Evolutionary conservation across 2,113 vertebrate genomes (phyloP).

Genomic region (Polyodon spathula): DNA sequence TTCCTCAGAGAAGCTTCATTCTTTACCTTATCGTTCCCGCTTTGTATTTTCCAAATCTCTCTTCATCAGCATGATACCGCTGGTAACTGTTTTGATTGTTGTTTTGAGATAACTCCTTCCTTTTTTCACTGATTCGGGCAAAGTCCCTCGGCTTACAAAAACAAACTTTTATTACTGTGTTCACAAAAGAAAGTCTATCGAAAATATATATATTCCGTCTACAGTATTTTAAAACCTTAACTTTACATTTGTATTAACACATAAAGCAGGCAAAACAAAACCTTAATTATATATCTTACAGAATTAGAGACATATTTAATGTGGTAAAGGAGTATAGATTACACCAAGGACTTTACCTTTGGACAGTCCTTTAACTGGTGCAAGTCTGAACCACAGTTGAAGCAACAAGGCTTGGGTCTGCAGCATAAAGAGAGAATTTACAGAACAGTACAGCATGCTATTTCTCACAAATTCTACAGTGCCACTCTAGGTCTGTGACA

Average conservation of each 20-base stretch:
- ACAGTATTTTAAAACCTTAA: not conserved
- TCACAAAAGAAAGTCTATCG: not conserved
- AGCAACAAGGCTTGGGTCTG: conserved; percentile 86
- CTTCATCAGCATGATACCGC: conserved; percentile 89
- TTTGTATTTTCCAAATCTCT: conserved; percentile 87
- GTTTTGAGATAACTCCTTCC: conserved; percentile 79
- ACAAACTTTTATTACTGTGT: conserved; percentile 2
- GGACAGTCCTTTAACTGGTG: conserved; percentile 95
- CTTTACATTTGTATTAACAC: too few species aligned
- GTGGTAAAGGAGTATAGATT: too few species aligned
- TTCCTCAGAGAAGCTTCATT: too few species aligned
- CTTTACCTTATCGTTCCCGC: conserved; percentile 85
- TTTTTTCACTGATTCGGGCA: conserved; percentile 79
- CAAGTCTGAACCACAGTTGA: conserved; percentile 81
- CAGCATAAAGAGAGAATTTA: too few species aligned
- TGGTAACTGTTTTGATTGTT: conserved; percentile 68
- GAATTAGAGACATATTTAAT: too few species aligned
- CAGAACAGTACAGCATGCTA: not conserved
- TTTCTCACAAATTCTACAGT: conserved; percentile 21
- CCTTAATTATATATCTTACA: too few species aligned
- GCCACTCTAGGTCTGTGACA: too few species aligned
- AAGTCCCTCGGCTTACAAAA: conserved; percentile 77
- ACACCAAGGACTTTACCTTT: conserved; percentile 79
- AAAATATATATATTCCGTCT: not conserved
- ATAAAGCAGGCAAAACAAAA: too few species aligned